Evolutionary conservation across 2,113 vertebrate genomes (phyloP), one percentile per base, ranked within the genome.

Genomic region (Pavo muticus): DNA sequence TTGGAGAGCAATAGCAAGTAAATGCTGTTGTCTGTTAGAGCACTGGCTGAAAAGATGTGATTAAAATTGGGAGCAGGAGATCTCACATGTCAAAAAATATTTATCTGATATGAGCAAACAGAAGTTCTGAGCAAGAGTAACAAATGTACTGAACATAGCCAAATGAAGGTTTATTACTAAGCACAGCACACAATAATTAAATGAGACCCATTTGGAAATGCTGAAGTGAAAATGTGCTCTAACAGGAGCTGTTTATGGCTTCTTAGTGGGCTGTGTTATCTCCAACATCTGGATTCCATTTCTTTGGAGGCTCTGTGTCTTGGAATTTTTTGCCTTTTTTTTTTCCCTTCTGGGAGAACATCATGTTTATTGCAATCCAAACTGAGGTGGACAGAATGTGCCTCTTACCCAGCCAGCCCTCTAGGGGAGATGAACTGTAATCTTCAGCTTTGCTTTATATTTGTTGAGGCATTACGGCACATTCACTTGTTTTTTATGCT

Each of bases 201-300:
- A 73, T 9, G 65, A 91, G 87, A 72, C 65, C 84, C 73, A 32
- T 57, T 95, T 96, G 88, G 92, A 94, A 95, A 90, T 65, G 94
- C 70, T 80, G 90, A 93, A 96, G 96, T 95, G 95, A 87, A 93
- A 95, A 95, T 96, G 91, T 89, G 90, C 92, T 93, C 91, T 71
- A 92, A 94, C 94, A 85, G 97, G 97, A 97, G 96, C 96, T 96
- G 95, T 97, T 97, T 97, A 95, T 95, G 94, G 96, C 95, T 93
- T 95, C 96, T 94, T 54, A 95, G 94, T 91, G 93, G 94, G 93
- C 91, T 97, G 87, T 96, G 95, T 93, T 96, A 95, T 96, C 94
- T 91, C 91, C 92, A 88, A 97, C 98, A 98, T 98, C 97, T 98
- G 98, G 97, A 98, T 96, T 93, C 90, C 87, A 98, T 98, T 98